phyloP scores from a whole-genome alignment of 2,113 vertebrate genomes.

The Cynoglossus semilaevis region DNA sequence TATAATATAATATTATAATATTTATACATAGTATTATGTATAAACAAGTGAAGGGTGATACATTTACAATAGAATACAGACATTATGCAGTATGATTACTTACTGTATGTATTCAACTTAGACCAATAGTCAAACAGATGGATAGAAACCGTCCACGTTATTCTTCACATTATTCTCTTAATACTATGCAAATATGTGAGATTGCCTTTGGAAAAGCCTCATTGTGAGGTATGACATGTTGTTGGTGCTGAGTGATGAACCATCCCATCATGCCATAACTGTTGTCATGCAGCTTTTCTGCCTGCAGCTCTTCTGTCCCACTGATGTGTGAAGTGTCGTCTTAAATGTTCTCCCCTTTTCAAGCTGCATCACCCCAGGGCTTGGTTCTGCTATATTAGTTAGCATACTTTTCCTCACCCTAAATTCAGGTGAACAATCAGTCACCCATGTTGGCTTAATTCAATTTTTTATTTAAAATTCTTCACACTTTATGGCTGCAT shows the following conservation, averaged over 20 bases:
- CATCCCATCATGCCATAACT: constrained; percentile 38
- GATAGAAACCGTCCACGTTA: too few relatives aligned
- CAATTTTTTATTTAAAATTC: neutral
- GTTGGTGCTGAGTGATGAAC: constrained; percentile 30
- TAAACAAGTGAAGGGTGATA: too few relatives aligned
- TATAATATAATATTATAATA: too few relatives aligned
- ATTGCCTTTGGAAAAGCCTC: neutral
- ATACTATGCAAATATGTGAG: neutral
- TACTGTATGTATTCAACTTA: too few relatives aligned
- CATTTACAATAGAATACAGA: too few relatives aligned
- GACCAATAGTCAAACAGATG: too few relatives aligned
- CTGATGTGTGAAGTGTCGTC: constrained; percentile 53
- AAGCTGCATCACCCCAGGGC: constrained; percentile 21
- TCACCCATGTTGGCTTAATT: constrained; percentile 20
- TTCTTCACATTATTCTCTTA: neutral
- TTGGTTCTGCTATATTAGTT: constrained; percentile 24
- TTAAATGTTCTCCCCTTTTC: constrained; percentile 36
- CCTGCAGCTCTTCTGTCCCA: constrained; percentile 44
- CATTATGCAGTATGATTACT: too few relatives aligned
- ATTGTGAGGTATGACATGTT: constrained; percentile 3
- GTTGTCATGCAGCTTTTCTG: constrained; percentile 20
- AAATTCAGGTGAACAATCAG: constrained; percentile 33
- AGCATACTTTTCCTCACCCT: constrained; percentile 28
- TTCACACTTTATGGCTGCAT: constrained; percentile 29
- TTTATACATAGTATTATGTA: too few relatives aligned